These are phyloP conservation scores for Bathybates hornii DNA, from an alignment of 2,113 vertebrate genomes.

Conservation along the genomic window DNA sequence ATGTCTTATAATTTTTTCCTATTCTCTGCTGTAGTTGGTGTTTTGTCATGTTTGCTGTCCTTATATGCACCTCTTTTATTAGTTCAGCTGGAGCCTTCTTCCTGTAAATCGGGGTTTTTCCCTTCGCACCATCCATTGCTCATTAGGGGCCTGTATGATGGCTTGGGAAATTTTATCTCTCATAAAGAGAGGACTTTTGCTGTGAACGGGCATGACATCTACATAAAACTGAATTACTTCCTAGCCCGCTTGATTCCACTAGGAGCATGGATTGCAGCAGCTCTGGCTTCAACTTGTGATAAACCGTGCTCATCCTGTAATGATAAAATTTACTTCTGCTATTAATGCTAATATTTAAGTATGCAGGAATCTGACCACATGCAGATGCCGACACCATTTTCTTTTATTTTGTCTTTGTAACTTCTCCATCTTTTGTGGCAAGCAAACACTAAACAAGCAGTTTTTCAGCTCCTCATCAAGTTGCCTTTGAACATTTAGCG, in stretches of 20 bases:
- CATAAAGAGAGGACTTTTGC: background rate
- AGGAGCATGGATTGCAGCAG: background rate
- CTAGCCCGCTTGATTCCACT: background rate
- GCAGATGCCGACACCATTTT: background rate
- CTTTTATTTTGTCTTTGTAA: background rate
- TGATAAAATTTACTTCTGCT: background rate
- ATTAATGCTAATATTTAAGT: background rate
- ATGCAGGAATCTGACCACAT: background rate
- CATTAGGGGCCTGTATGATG: background rate
- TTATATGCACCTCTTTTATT: background rate
- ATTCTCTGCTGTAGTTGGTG: background rate
- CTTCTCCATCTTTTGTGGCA: background rate
- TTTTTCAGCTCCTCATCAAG: background rate
- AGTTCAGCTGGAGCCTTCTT: background rate
- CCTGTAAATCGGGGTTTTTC: background rate
- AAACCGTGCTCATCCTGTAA: background rate
- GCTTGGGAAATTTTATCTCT: background rate
- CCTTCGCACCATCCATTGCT: background rate
- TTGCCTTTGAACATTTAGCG: background rate
- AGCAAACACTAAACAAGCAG: background rate
- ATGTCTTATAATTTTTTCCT: background rate
- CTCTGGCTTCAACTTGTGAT: background rate
- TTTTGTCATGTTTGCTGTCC: background rate
- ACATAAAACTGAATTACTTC: background rate
- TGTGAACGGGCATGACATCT: background rate